Base-by-base conservation (phyloP, 2,113 vertebrate species). In the Zapornia atra region DNA sequence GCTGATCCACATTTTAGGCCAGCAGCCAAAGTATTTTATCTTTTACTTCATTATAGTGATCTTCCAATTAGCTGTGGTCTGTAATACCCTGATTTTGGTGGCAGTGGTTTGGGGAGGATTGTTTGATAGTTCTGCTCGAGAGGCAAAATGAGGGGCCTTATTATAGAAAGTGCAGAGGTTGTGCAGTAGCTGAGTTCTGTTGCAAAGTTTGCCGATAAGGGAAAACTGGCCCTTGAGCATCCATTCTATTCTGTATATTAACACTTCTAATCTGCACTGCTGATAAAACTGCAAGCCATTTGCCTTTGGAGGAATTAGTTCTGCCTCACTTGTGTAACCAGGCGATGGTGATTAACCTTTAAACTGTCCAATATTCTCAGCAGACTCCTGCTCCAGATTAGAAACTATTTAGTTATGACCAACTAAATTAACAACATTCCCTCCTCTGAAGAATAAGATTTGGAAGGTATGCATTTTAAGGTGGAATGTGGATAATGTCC, bases 181-280 rank as follows among this genome's bases (percentile, higher is more conserved):
- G 99, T 98, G 98, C 98, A 97, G 98, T 98, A 98, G 98, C 99
- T 96, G 98, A 98, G 99, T 99, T 99, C 99, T 99, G 99, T 99
- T 99, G 99, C 99, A 99, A 99, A 99, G 99, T 99, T 99, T 99
- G 98, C 99, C 99, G 99, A 99, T 99, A 99, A 99, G 99, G 98
- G 98, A 98, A 99, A 99, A 99, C 99, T 98, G 99, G 99, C 99
- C 99, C 99, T 99, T 99, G 99, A 99, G 99, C 99, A 99, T 99
- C 99, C 99, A 99, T 99, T 99, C 99, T 99, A 99, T 99, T 99
- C 98, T 99, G 99, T 99, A 99, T 99, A 99, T 99, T 99, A 99
- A 99, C 99, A 99, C 99, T 99, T 98, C 99, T 99, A 99, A 99
- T 99, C 99, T 99, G 98, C 98, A 98, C 98, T 98, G 98, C 99